These are phyloP conservation scores for Anabas testudineus DNA, from an alignment of 2,797 vertebrate genomes.

Conservation along the genomic window DNA sequence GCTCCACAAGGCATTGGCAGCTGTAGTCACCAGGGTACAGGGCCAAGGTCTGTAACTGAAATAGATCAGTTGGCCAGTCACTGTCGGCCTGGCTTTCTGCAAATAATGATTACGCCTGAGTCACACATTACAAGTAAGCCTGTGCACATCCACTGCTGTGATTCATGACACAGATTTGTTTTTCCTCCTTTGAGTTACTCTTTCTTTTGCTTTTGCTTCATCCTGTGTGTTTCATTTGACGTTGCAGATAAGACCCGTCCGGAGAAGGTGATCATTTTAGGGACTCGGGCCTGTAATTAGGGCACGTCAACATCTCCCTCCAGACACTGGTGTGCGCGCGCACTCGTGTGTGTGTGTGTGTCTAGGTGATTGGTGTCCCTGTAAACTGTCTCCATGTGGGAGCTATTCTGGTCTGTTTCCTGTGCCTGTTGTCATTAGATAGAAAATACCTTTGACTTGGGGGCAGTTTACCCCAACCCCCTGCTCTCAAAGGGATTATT, in stretches of 20 bases:
- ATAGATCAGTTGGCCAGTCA: constrained; percentile 59
- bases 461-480: constrained; percentile 65
- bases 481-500: constrained; percentile 72
- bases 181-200: constrained; percentile 1
- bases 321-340: constrained; percentile 38
- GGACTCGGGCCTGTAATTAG: constrained; percentile 76
- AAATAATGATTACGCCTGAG: constrained; percentile 48
- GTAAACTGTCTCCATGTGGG: constrained; percentile 82
- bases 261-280: constrained; percentile 75
- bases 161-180: constrained; percentile 30
- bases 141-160: constrained; percentile 15
- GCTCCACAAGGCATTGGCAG: constrained; percentile 51
- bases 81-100: constrained; percentile 49
- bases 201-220: constrained; percentile 34
- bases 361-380: constrained; percentile 75
- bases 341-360: constrained; percentile 47
- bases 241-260: constrained; percentile 62
- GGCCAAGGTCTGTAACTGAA: constrained; percentile 69
- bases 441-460: constrained; percentile 77
- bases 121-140: constrained; percentile 33
- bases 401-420: constrained; percentile 78
- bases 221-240: constrained; percentile 65
- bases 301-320: constrained; percentile 60
- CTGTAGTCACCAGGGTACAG: constrained; percentile 61
- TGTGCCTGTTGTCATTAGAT: constrained; percentile 78